Evolutionary conservation across 2,113 vertebrate genomes (phyloP), one percentile per base, ranked within the genome.

Genomic region (Tyrannus savana): DNA sequence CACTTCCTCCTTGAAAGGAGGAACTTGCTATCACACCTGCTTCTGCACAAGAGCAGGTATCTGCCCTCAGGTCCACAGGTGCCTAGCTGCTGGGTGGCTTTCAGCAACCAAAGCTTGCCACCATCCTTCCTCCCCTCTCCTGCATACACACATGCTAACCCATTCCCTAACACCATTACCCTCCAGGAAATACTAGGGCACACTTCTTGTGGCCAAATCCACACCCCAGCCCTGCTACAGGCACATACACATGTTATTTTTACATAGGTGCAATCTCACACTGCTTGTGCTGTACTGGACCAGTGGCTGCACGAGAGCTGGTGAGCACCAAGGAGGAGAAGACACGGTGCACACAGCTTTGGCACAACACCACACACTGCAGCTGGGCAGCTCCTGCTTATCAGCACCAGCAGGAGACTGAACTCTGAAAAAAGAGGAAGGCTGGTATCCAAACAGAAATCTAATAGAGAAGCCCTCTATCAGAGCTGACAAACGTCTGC

Each of bases 301-400:
- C 2, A 0, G 53, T n/a, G 59, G 66, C 50, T 80, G 35, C 49
- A 53, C n/a, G 59, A 39, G 44, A 58, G 19, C 53, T 33, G 27
- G 35, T 27, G 39, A 92, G 56, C 42, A 12, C 35, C 25, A 35
- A 66, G 60, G 50, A 87, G 49, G 10, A 44, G 37, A 62, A 23
- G 33, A 25, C 56, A 9, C 17, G 4, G 2, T 0, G 16, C 21
- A 7, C 4, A 16, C 0, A 0, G 25, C 33, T 53, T 50, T 42
- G 52, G 33, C 63, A 59, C 16, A 23, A 24, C 73, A 47, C 31
- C 10, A 0, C 16, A 21, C 2, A 0, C 19, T 53, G 56, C 56
- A 72, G 52, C 33, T 82, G 47, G 62, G 78, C 39, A 78, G 68
- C 25, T 60, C 28, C n/a, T 46, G n/a, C 37, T 94, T 28, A 64